Base-by-base conservation (phyloP, 2,888 invertebrate genomes). In the Monopis laevigella region DNA sequence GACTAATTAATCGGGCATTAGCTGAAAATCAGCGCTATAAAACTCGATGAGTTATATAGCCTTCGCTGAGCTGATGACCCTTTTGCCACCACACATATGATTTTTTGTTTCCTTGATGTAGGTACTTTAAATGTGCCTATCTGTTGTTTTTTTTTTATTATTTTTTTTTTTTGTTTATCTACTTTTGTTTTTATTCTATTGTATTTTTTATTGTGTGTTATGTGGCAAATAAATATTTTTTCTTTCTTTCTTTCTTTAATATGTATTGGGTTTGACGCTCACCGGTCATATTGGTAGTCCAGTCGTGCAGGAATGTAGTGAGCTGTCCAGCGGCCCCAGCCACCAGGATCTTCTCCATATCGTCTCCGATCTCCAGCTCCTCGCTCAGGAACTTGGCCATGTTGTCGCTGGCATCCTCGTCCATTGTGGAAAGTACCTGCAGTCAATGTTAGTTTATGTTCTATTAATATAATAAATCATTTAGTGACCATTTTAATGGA, bases 271-370 rank as follows among this genome's bases (percentile, higher is more conserved):
- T 21, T 5, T 21, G 24, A 7, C 5, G 49, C 62, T 62, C 35
- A 57, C 88, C 87, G 24, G 88, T 86, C 40, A 83, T 68, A 52
- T 89, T 89, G 51, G 86, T 85, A 50, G 87, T 88, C 65, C 98
- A 98, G 70, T 98, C 96, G 57, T 98, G 97, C 53, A 97, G 88
- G 60, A 96, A 96, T 47, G 92, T 86, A 41, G 95, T 93, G 34
- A 85, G 85, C 24, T 89, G 86, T 49, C 90, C 89, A 46, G 86
- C 86, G 59, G 93, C 92, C 59, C 91, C 89, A 10, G 92, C 89
- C 5, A 97, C 94, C 53, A 90, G 86, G 52, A 98, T 92, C 65
- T 89, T 90, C 64, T 96, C 93, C 59, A 89, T 89, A 40, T 84
- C 81, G 48, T 89, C 88, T 17, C 85, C 90, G 50, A 96, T 84